Conservation (phyloP, 2,888 invertebrate species). For the Pammene fasciana region DNA sequence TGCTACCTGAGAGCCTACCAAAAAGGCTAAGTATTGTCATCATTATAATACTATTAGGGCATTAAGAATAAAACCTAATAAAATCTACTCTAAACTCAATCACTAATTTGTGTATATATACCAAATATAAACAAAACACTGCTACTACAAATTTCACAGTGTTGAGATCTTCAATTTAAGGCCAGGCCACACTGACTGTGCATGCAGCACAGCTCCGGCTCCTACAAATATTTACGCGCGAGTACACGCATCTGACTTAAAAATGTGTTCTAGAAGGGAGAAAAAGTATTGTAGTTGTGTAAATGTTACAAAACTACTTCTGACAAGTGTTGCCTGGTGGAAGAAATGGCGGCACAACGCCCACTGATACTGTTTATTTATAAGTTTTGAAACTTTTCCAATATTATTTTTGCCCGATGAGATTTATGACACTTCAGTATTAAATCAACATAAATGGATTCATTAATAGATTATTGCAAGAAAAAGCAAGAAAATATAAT, state of each 20-base stretch:
- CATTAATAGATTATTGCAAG: background rate
- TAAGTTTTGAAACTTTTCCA: slow-evolving; percentile 38
- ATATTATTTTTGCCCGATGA: slow-evolving; percentile 23
- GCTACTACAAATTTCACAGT: slow-evolving; percentile 19
- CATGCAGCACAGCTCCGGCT: too few relatives aligned
- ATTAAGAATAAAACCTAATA: slow-evolving; percentile 23
- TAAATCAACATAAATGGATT: slow-evolving; percentile 8
- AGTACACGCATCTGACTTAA: background rate
- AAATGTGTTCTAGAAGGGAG: slow-evolving; percentile 20
- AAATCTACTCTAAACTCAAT: slow-evolving; percentile 39
- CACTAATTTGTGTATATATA: slow-evolving; percentile 29
- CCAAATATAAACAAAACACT: slow-evolving; percentile 31
- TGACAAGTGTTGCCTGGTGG: slow-evolving; percentile 16
- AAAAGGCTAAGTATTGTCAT: slow-evolving; percentile 38
- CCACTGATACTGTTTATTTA: slow-evolving; percentile 22
- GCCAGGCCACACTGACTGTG: too few relatives aligned
- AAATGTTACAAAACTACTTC: slow-evolving; percentile 20
- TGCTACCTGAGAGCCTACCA: slow-evolving; percentile 14
- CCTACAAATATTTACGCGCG: too few relatives aligned
- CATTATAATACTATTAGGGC: slow-evolving; percentile 38
- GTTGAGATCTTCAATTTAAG: slow-evolving; percentile 36
- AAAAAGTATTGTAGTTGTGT: slow-evolving; percentile 21
- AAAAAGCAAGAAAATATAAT: background rate
- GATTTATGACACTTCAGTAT: slow-evolving; percentile 17
- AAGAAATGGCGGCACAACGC: slow-evolving; percentile 16